Evolutionary conservation across 2,888 invertebrate species (phyloP).

Genomic region (Folsomia manolachei): DNA sequence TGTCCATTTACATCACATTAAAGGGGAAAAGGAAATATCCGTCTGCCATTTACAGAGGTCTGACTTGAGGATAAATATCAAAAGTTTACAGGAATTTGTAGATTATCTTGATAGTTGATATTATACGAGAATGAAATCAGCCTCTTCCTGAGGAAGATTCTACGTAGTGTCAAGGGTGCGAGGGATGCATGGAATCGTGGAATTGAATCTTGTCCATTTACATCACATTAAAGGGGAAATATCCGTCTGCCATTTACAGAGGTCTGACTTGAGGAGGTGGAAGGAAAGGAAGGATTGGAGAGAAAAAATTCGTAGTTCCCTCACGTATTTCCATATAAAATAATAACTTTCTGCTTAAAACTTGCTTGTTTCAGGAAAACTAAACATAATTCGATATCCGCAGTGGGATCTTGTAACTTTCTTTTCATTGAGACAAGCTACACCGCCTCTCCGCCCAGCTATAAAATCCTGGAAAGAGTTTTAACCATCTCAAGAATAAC

Average conservation of each 20-base stretch:
- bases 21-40: constrained; percentile 14
- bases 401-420: constrained; percentile 42
- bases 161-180: too few species aligned
- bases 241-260: too few species aligned
- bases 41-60: too few species aligned
- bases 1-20: constrained; percentile 12
- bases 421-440: constrained; percentile 20
- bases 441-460: neutral
- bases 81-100: too few species aligned
- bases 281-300: constrained; percentile 23
- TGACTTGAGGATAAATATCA: neutral
- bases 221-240: constrained; percentile 18
- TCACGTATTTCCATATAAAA: constrained; percentile 39
- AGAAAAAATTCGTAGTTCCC: constrained; percentile 30
- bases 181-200: constrained; percentile 9
- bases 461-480: constrained; percentile 24
- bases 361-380: constrained; percentile 35
- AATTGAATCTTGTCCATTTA: constrained; percentile 16
- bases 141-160: too few species aligned
- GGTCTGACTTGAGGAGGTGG: neutral
- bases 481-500: constrained; percentile 22
- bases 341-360: constrained; percentile 47
- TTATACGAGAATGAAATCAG: too few species aligned
- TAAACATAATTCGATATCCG: constrained; percentile 47
- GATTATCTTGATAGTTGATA: too few species aligned